A percentile compares a stretch with the other conserved stretches of the same genome.
Evolutionary conservation across 2,113 vertebrate genomes (phyloP).

Genomic region (Platanista minor): DNA sequence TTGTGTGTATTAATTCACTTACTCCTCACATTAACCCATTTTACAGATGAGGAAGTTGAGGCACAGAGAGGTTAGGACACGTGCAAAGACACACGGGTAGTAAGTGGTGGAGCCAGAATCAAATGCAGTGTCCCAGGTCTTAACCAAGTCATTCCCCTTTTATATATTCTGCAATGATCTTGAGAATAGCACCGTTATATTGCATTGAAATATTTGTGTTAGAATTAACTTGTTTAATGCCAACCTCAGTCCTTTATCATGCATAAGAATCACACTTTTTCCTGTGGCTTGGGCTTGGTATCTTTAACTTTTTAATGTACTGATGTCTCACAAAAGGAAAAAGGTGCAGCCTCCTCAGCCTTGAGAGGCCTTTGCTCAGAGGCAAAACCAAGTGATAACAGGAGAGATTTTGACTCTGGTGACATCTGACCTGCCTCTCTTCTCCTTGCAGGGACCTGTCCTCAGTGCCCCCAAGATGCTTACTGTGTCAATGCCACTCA

Average conservation of each 20-base stretch:
- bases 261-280: neutral
- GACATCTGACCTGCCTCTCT: neutral
- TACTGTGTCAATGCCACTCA: neutral
- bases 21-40: neutral
- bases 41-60: neutral
- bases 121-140: neutral
- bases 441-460: neutral
- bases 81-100: neutral
- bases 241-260: neutral
- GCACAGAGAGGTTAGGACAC: neutral
- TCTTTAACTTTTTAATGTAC: neutral
- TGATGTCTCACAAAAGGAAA: neutral
- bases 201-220: neutral
- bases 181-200: neutral
- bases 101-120: neutral
- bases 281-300: neutral
- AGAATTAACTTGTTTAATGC: neutral
- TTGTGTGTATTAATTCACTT: neutral
- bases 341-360: neutral
- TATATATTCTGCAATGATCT: neutral
- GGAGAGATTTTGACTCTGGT: neutral
- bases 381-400: neutral
- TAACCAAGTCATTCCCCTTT: neutral
- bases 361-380: neutral
- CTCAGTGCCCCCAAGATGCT: fast-evolving